Evolutionary conservation across 1,140 invertebrate species (phyloP), one percentile per base, ranked within the genome.

Genomic region (Orussus abietinus): DNA sequence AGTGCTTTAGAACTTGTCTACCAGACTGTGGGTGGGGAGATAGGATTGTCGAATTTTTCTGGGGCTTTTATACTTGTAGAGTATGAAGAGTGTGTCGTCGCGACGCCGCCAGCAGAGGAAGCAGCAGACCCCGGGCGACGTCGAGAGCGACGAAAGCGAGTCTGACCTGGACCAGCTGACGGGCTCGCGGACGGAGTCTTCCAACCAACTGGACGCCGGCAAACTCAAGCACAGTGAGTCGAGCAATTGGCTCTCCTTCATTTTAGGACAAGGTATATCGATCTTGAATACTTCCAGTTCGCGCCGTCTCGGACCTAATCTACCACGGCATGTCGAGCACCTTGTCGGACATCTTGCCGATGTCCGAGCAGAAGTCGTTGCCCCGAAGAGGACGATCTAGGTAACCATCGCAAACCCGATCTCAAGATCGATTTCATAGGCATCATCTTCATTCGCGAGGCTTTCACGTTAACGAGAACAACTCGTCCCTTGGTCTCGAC

Each of bases 241-340:
- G n/a, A n/a, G n/a, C n/a, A n/a, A n/a, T 31, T 31, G 12, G 15
- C 20, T 10, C 21, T 5, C 3, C 29, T 40, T 31, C 14, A 11
- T 25, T 21, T 12, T 18, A 29, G 29, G 2, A 5, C 11, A 34
- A 12, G 11, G 1, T 22, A 20, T 17, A 26, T 22, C 22, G 34
- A 21, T 12, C 9, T 42, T 47, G 32, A 50, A 42, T 45, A 59
- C 31, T 59, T 49, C 48, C 32, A 74, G 69, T 74, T 69, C 66
- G 68, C 45, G 69, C 69, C 42, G 69, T 77, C 73, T 68, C 74
- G 79, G 84, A 81, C 72, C 83, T 83, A 63, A 80, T 85, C 59
- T 85, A 86, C 63, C 83, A 85, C 66, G 82, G 82, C 62, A 80
- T 81, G 64, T 85, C 83, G 53, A 85, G 82, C 72, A 86, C 83